A percentile compares a stretch with the other conserved stretches of the same genome.
Conservation (phyloP, 2,888 invertebrate species). For the Cephus sareptanus region DNA sequence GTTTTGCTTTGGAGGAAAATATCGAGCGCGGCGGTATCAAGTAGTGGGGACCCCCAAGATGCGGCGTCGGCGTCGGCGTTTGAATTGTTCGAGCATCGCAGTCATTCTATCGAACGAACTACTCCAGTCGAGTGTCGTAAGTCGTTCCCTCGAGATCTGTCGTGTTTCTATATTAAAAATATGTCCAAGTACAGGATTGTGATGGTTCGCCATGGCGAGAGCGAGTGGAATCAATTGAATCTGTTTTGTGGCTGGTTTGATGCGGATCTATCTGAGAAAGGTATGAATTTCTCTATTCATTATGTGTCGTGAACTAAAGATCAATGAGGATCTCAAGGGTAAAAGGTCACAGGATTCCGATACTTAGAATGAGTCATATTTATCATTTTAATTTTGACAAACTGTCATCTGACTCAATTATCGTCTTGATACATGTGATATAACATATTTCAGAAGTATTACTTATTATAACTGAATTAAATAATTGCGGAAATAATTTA, state of each 20-base stretch:
- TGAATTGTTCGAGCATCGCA: neutral
- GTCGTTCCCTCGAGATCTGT: slow-evolving; percentile 9
- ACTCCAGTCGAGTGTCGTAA: slow-evolving; percentile 8
- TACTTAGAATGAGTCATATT: neutral
- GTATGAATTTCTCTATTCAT: slow-evolving; percentile 53
- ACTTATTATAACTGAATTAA: neutral
- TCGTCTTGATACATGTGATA: neutral
- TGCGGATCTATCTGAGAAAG: slow-evolving; percentile 72
- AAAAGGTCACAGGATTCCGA: slow-evolving; percentile 46
- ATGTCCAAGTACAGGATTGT: slow-evolving; percentile 70
- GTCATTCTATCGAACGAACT: slow-evolving; percentile 16
- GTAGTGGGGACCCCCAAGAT: neutral
- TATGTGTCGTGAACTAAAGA: neutral
- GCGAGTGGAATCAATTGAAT: slow-evolving; percentile 74
- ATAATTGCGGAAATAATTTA: neutral
- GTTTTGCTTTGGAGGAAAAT: neutral
- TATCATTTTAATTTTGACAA: neutral
- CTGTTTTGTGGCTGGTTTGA: slow-evolving; percentile 75
- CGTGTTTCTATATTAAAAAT: slow-evolving; percentile 21
- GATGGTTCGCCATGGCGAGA: slow-evolving; percentile 76
- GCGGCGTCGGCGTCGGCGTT: neutral
- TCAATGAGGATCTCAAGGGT: slow-evolving; percentile 40
- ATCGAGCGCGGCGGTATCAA: neutral
- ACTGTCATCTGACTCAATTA: neutral
- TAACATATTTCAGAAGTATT: neutral